Evolutionary conservation across 2,113 vertebrate species (phyloP).

Genomic region (Axis porcinus): DNA sequence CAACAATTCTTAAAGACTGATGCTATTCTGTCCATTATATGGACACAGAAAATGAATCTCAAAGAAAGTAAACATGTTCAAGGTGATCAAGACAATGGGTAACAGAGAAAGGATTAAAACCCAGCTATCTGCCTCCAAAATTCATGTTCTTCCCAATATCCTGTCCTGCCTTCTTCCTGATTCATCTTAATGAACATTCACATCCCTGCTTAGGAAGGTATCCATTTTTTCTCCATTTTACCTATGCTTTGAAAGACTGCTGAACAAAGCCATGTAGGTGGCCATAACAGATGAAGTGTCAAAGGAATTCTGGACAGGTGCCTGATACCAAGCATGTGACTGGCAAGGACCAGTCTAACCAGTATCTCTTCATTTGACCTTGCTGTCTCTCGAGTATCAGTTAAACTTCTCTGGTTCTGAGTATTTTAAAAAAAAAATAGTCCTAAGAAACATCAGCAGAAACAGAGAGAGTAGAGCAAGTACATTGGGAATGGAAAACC

Average conservation of each 20-base stretch:
- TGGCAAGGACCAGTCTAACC: neutral
- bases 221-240: neutral
- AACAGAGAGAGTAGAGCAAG: neutral
- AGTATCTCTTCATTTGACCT: neutral
- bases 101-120: neutral
- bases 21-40: neutral
- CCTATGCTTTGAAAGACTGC: neutral
- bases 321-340: neutral
- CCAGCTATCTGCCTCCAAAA: neutral
- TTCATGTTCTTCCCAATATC: neutral
- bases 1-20: neutral
- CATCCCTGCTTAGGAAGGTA: neutral
- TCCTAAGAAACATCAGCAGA: neutral
- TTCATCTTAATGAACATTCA: neutral
- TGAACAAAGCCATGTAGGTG: neutral
- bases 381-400: neutral
- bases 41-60: neutral
- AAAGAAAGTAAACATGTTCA: neutral
- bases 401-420: neutral
- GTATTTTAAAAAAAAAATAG: neutral
- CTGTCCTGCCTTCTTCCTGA: neutral
- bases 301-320: neutral
- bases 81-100: neutral
- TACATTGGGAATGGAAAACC: neutral
- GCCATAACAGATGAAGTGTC: neutral